Evolutionary conservation across 1,140 invertebrate species (phyloP).

Genomic region (Drosophila yakuba): DNA sequence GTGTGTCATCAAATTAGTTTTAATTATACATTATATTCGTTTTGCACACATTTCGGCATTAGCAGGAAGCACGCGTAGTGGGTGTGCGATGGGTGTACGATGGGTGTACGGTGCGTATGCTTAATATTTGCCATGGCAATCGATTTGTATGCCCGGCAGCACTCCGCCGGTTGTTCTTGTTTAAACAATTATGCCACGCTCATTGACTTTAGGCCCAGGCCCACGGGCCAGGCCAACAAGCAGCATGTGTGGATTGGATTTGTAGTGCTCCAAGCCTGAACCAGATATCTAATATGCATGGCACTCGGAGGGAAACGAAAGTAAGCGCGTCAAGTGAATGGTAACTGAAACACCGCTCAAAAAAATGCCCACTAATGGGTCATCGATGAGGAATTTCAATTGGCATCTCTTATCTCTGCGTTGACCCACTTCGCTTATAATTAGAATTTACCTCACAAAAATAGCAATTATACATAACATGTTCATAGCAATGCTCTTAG

Average conservation of each 20-base stretch:
- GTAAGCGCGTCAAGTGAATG: slow-evolving; percentile 29
- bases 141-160: slow-evolving; percentile 49
- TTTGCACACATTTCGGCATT: slow-evolving; percentile 48
- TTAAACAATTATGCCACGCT: slow-evolving; percentile 51
- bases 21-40: slow-evolving; percentile 58
- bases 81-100: not conserved
- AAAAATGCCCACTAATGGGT: not conserved
- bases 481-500: no score
- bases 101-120: slow-evolving; percentile 30
- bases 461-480: no score
- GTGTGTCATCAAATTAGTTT: slow-evolving; percentile 60
- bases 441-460: not conserved
- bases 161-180: slow-evolving; percentile 50
- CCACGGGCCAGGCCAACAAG: not conserved
- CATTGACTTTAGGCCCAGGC: slow-evolving; percentile 26
- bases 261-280: slow-evolving; percentile 8
- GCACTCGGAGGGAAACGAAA: slow-evolving; percentile 41
- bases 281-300: slow-evolving; percentile 75
- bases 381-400: not conserved
- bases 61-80: not conserved
- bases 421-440: not conserved
- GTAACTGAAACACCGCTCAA: slow-evolving; percentile 4
- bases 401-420: not conserved
- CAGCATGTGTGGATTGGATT: slow-evolving; percentile 18
- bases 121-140: slow-evolving; percentile 53